Base-by-base conservation (phyloP, 2,113 vertebrate species). In the Eptesicus fuscus region DNA sequence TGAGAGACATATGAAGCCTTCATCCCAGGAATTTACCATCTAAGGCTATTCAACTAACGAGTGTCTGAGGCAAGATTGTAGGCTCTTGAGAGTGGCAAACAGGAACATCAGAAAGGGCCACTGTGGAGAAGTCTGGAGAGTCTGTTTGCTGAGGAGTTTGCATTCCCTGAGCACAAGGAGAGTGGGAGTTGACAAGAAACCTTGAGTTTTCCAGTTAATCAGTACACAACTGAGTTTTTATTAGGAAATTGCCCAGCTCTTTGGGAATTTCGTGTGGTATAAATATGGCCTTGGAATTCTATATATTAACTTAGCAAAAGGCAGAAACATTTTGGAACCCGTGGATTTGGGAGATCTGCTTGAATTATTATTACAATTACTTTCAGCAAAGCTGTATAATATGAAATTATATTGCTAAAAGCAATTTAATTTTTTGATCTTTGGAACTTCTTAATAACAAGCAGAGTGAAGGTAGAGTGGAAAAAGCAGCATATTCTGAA, bases 141-240 rank as follows among this genome's bases (percentile, higher is more conserved):
- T 14, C 16, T 73, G 13, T 28, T 51, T 69, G 67, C n/a, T 59
- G 14, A 83, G 37, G 65, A 65, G 14, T 44, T 9, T 56, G 18
- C 23, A 37, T 61, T 89, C 70, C 69, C 51, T 35, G 56, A 93
- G 32, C 71, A 63, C 59, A 35, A 30, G 79, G 42, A 83, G 79
- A 77, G 67, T 14, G n/a, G 14, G 49, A 91, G 12, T 70, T 94
- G 71, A 70, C 49, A 59, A 90, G 69, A 97, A 96, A 93, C 35
- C 51, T 87, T 90, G 83, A 91, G 42, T 94, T 97, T 94, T 90
- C 59, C 95, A 96, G 74, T 92, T 67, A 59, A 61, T 86, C 74
- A 70, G 40, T 28, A 85, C 35, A 37, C 37, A 51, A 51, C 42
- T 79, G n/a, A 59, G 42, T 51, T 93, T 92, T 94, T 83, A 86